Evolutionary conservation across 2,888 invertebrate species (phyloP).

Genomic region (Mamestra brassicae): DNA sequence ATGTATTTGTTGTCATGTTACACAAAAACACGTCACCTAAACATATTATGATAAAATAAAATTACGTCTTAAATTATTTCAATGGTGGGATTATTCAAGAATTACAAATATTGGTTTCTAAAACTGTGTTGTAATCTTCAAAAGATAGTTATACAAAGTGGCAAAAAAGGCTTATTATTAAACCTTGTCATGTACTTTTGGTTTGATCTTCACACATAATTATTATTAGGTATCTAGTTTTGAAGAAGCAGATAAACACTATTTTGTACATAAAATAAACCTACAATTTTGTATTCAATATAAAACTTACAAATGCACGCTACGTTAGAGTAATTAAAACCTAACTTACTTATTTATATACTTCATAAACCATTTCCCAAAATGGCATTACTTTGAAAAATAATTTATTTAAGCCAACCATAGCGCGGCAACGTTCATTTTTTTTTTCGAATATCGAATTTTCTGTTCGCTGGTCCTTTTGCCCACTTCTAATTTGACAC

Average conservation of each 20-base stretch:
- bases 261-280: constrained; percentile 12
- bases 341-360: constrained; percentile 5
- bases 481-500: neutral
- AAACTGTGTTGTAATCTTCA: neutral
- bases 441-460: neutral
- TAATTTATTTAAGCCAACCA: constrained; percentile 2
- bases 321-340: neutral
- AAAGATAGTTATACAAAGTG: neutral
- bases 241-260: neutral
- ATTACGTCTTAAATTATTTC: constrained; percentile 26
- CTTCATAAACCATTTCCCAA: constrained; percentile 7
- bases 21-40: constrained; percentile 26
- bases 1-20: constrained; percentile 46
- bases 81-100: constrained; percentile 64
- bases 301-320: constrained; percentile 46
- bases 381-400: constrained; percentile 14
- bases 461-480: neutral
- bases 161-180: neutral
- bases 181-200: neutral
- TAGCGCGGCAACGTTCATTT: constrained; percentile 14
- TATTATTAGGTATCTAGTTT: neutral
- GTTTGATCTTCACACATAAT: neutral
- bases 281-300: constrained; percentile 11
- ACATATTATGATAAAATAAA: constrained; percentile 3
- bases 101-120: constrained; percentile 23